Base-by-base conservation (phyloP, 2,888 invertebrate genomes). In the Scotopteryx bipunctaria region DNA sequence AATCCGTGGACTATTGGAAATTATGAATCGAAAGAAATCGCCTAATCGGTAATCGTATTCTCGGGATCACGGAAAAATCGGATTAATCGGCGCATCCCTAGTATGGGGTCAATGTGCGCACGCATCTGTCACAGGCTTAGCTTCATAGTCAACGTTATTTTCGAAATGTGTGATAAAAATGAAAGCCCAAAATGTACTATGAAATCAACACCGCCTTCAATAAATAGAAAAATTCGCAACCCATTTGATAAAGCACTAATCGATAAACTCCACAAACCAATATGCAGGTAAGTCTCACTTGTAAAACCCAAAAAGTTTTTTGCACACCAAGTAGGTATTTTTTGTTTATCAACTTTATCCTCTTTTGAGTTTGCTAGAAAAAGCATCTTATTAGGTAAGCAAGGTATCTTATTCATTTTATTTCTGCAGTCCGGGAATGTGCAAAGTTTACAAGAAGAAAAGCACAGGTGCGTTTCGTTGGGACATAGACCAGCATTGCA, bases 401-500 rank as follows among this genome's bases (percentile, higher is more conserved):
- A 14, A 27, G 8, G 17, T 25, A 14, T 14, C 1, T 15, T 11
- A 31, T 15, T 16, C 5, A 9, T 40, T 32, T 33, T 56, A 5
- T 49, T 37, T 51, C 2, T 42, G 31, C 64, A 91, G 91, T 66
- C 91, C 91, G 44, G 86, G 91, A 37, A 91, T 91, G 86, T 91
- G 89, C 71, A 90, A 89, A 69, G 86, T 87, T 45, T 90, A 89
- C 64, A 90, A 89, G 66, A 85, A 84, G 57, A 79, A 82, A 59
- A 73, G 62, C 35, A 79, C 60, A 56, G 81, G 83, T 6, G 67
- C 78, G 0, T 90, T 90, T 57, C 76, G 78, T 23, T 95, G 95
- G 95, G 93, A 93, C 37, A 94, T 95, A 54, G 94, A 95, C 54
- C 94, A 94, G 69, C 86, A 93, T 5, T 94, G 94, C 45, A 85